Percentiles rank a stretch among this genome's conserved stretches.
Evolutionary conservation across 2,797 vertebrate species (phyloP).

Genomic region (Manis javanica): DNA sequence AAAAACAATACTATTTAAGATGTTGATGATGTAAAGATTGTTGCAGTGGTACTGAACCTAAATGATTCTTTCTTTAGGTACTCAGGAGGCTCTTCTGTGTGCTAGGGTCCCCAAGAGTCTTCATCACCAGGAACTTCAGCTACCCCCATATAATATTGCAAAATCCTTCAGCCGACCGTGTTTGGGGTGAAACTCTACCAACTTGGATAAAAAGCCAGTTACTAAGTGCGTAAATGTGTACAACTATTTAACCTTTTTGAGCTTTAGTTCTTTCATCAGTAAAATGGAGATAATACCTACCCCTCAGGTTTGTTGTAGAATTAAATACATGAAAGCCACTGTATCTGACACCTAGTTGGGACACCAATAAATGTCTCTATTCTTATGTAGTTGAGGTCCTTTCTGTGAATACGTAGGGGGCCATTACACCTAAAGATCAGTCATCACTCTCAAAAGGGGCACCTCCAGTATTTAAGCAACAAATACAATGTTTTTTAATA

Average conservation of each 20-base stretch:
- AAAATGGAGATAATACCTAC: conserved; percentile 14
- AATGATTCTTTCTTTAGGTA: conserved; percentile 30
- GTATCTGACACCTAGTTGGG: neutral
- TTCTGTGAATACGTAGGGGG: neutral
- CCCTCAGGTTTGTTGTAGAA: neutral
- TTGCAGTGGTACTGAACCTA: neutral
- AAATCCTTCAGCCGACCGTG: neutral
- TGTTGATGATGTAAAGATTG: neutral
- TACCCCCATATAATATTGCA: neutral
- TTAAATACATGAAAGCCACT: conserved; percentile 15
- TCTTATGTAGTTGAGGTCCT: neutral
- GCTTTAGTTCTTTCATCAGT: conserved; percentile 4
- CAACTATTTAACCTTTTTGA: conserved; percentile 42
- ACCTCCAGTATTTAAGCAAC: conserved; percentile 24
- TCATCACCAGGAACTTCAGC: neutral
- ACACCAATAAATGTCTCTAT: conserved; percentile 28
- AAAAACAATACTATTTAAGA: conserved; percentile 8
- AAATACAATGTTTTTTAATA: neutral
- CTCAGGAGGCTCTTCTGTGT: neutral
- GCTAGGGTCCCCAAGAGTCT: neutral
- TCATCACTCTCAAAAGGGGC: neutral
- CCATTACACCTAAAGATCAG: neutral
- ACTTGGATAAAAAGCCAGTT: conserved; percentile 12
- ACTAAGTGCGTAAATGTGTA: conserved; percentile 5
- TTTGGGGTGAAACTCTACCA: neutral